Conservation (phyloP, 1,140 invertebrate species). For the Medauroidea extradentata region DNA sequence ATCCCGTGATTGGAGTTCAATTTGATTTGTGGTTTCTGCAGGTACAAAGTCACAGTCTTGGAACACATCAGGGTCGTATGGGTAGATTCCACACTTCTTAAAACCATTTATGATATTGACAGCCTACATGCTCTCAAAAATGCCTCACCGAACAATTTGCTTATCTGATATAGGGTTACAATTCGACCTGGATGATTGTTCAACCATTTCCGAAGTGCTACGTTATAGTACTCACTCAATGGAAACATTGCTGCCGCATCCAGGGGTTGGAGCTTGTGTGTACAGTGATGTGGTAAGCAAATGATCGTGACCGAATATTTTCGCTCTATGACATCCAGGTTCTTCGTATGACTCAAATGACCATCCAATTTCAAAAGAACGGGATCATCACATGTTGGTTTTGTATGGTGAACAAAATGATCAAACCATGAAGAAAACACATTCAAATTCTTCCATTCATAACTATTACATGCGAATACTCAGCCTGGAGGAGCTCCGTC, state of each 20-base stretch:
- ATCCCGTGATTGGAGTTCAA: too few relatives aligned
- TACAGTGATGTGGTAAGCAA: slow-evolving; percentile 36
- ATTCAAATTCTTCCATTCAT: slow-evolving; percentile 20
- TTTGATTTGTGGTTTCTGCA: not conserved
- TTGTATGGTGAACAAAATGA: slow-evolving; percentile 22
- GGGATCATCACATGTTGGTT: slow-evolving; percentile 22
- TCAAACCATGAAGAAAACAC: slow-evolving; percentile 21
- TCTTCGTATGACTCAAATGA: slow-evolving; percentile 9
- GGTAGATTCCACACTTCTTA: slow-evolving; percentile 28
- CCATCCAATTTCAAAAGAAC: slow-evolving; percentile 19
- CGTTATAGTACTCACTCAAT: slow-evolving; percentile 28
- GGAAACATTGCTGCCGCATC: slow-evolving; percentile 40
- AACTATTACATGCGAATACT: slow-evolving; percentile 16
- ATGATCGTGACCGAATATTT: slow-evolving; percentile 24
- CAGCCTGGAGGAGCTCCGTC: slow-evolving; percentile 24
- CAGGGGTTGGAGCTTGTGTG: slow-evolving; percentile 40
- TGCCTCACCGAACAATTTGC: slow-evolving; percentile 30
- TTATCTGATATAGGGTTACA: slow-evolving; percentile 31
- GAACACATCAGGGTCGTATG: slow-evolving; percentile 32
- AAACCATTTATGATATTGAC: slow-evolving; percentile 29
- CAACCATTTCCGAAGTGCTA: slow-evolving; percentile 24
- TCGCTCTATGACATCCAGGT: slow-evolving; percentile 17
- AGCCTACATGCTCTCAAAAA: slow-evolving; percentile 32
- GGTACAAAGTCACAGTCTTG: slow-evolving; percentile 14
- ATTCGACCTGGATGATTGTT: slow-evolving; percentile 24